phyloP scores from a whole-genome alignment of 64 coral and sea anemone species.

The Cladopsammia gracilis region DNA sequence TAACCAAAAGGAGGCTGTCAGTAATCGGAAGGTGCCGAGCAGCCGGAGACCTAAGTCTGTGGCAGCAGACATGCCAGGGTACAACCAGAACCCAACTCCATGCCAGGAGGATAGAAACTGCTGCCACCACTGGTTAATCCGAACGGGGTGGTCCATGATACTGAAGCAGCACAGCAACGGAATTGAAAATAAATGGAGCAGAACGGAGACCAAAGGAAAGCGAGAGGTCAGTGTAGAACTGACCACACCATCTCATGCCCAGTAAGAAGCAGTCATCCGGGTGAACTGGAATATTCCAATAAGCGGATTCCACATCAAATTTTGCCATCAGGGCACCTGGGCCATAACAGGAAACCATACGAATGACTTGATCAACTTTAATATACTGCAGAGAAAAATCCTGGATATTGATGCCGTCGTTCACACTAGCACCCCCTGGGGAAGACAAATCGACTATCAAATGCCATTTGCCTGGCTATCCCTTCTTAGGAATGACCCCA shows the following conservation, averaged over 20 bases:
- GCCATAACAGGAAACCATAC: background rate
- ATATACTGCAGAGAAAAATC: slow-evolving; percentile 20
- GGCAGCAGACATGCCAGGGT: slow-evolving; percentile 27
- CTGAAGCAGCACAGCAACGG: background rate
- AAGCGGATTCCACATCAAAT: background rate
- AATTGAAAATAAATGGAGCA: too few relatives aligned
- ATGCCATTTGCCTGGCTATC: background rate
- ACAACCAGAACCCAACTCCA: slow-evolving; percentile 25
- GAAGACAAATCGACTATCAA: background rate
- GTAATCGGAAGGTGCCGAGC: background rate
- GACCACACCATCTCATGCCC: background rate
- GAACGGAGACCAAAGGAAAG: background rate
- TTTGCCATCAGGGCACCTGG: slow-evolving; percentile 3
- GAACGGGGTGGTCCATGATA: background rate
- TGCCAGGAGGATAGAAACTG: too few relatives aligned
- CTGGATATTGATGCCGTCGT: background rate
- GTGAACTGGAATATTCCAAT: background rate
- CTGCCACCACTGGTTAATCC: background rate
- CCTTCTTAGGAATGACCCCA: background rate
- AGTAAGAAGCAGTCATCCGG: background rate
- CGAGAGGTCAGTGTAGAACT: background rate
- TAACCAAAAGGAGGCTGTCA: background rate
- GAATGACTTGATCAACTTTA: background rate
- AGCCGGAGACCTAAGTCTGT: background rate
- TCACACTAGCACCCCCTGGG: slow-evolving; percentile 3